Conservation (phyloP, 2,113 vertebrate genomes). For the Chauna torquata region DNA sequence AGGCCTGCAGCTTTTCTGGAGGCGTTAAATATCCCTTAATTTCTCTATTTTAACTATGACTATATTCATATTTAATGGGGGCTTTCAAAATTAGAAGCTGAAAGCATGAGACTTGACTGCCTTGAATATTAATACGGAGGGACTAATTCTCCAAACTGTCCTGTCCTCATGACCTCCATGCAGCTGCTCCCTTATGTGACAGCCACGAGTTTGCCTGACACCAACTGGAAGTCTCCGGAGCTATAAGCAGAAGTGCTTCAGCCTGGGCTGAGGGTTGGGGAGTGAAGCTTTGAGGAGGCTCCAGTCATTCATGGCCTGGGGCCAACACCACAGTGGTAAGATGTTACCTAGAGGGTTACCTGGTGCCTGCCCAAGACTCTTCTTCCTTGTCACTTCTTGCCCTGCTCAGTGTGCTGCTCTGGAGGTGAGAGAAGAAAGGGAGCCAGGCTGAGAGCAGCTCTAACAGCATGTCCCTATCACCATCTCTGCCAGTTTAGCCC, state of each 20-base stretch:
- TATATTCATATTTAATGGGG: not conserved
- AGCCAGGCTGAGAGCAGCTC: not conserved
- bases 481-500: not conserved
- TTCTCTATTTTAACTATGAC: not conserved
- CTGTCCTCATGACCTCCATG: rapidly evolving
- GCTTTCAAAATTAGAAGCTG: not conserved
- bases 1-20: not conserved
- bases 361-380: not conserved
- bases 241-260: not conserved
- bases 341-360: not conserved
- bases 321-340: not conserved
- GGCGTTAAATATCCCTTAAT: not conserved
- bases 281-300: not conserved
- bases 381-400: not conserved
- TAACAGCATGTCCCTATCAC: not conserved
- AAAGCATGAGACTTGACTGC: not conserved
- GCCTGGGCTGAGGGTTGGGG: not conserved
- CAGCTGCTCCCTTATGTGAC: not conserved
- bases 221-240: not conserved
- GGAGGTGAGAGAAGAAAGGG: not conserved
- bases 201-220: not conserved
- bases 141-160: not conserved
- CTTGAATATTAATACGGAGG: not conserved
- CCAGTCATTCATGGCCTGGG: not conserved
- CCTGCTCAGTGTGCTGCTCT: not conserved